phyloP scores from a whole-genome alignment of 2,888 invertebrate genomes.

The Ypsolopha sequella region DNA sequence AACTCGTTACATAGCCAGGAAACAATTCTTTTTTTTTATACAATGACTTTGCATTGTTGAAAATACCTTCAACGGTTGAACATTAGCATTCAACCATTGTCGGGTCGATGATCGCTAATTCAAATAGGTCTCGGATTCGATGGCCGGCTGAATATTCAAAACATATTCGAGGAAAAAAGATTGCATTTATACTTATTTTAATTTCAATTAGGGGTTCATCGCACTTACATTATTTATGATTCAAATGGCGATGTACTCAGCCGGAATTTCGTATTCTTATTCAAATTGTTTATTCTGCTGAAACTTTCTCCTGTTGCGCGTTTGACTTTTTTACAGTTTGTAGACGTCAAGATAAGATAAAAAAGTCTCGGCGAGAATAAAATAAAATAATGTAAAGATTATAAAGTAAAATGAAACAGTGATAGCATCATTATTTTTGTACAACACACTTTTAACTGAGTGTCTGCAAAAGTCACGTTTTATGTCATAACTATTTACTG shows the following conservation, averaged over 20 bases:
- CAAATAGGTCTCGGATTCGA: conserved; percentile 13
- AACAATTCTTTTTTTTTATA: conserved; percentile 27
- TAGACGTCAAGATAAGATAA: no score
- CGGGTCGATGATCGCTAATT: conserved; percentile 28
- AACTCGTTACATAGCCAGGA: conserved; percentile 31
- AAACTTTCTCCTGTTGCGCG: no score
- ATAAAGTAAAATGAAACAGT: no score
- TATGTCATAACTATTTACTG: no score
- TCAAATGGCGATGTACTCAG: conserved; percentile 9
- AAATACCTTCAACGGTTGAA: conserved; percentile 14
- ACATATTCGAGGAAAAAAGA: no score
- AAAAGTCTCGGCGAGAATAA: no score
- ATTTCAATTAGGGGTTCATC: conserved; percentile 1
- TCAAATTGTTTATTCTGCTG: no score
- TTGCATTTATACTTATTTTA: neutral
- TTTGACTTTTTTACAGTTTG: no score
- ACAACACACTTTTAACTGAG: no score
- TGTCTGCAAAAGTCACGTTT: no score
- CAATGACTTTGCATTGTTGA: conserved; percentile 22
- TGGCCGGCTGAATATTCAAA: neutral
- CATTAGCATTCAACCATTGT: conserved; percentile 31
- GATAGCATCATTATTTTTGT: no score
- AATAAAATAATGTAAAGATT: no score
- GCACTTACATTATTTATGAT: conserved; percentile 6
- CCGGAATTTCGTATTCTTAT: neutral